phyloP scores from a whole-genome alignment of 2,797 vertebrate species.

The Catharus ustulatus region DNA sequence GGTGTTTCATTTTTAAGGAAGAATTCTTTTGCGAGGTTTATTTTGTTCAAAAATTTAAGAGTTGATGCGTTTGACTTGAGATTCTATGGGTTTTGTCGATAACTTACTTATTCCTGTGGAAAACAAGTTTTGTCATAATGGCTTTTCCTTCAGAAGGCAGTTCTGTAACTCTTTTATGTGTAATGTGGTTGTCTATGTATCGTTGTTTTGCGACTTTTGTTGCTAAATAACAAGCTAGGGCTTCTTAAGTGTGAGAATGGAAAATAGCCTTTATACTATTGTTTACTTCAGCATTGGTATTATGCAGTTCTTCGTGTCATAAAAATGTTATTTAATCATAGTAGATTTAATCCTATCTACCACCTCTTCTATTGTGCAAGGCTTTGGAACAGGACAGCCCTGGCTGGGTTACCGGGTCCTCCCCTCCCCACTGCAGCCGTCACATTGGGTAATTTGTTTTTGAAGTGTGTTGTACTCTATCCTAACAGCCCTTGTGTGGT shows the following conservation, averaged over 20 bases:
- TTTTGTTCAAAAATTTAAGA: neutral
- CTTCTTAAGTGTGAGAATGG: neutral
- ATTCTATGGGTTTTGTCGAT: neutral
- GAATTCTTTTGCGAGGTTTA: neutral
- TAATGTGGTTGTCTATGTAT: neutral
- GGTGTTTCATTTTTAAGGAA: neutral
- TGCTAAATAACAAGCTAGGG: neutral
- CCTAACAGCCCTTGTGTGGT: neutral
- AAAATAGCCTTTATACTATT: neutral
- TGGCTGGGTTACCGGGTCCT: neutral
- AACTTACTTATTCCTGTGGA: neutral
- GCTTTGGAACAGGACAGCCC: neutral
- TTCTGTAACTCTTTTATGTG: neutral
- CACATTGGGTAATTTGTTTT: neutral
- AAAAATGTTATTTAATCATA: neutral
- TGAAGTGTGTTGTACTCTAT: neutral
- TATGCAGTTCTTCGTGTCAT: fast-evolving
- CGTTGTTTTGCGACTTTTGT: neutral
- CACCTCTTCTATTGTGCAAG: neutral
- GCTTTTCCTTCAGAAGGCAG: neutral
- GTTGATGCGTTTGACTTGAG: neutral
- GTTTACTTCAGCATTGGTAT: neutral
- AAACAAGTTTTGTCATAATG: neutral
- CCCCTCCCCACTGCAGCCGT: fast-evolving
- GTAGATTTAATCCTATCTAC: neutral